Base-by-base conservation (phyloP, 2,888 invertebrate genomes). In the Nephrotoma flavescens region DNA sequence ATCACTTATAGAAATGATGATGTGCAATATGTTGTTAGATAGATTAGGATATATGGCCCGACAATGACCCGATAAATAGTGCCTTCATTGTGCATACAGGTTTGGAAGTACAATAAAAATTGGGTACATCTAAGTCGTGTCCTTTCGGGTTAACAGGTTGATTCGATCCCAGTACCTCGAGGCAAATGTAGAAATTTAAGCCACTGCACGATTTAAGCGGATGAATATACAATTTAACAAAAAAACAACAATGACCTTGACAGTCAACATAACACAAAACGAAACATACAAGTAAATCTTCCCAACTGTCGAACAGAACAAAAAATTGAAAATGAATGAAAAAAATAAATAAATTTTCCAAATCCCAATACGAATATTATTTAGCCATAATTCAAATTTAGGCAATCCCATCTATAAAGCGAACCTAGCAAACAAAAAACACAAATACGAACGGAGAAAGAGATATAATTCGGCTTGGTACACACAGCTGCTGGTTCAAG, bases 401-500 rank as follows among this genome's bases (percentile, higher is more conserved):
- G 31, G 19, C 71, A 71, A 71, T 71, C 52, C 52, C 52, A 57
- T 47, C 47, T 47, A 47, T 47, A 47, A 12, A 31, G 31, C 31
- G 31, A 71, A 71, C 31, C 71, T 31, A 57, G 7, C 11, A 52
- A n/a, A 52, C 15, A 15, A 57, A 57, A 57, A 57, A 6, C 15
- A 6, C 52, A 7, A 57, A 57, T 57, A n/a, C 52, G 52, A 57
- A 57, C n/a, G 52, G 15, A 15, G 52, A 57, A 15, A 57, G 1
- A 31, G 31, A 71, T 31, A 31, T 71, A 31, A 71, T 71, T 71
- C 71, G 71, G 71, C 71, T 71, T 71, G 71, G 42, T 12, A 84
- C 6, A 84, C n/a, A 84, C 84, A 42, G 42, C 42, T 84, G 84
- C 84, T 42, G 84, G 84, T 57, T 87, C 85, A 86, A 86, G 42